Base-by-base conservation (phyloP, 2,797 vertebrate species). In the Pangasius larnaudii region DNA sequence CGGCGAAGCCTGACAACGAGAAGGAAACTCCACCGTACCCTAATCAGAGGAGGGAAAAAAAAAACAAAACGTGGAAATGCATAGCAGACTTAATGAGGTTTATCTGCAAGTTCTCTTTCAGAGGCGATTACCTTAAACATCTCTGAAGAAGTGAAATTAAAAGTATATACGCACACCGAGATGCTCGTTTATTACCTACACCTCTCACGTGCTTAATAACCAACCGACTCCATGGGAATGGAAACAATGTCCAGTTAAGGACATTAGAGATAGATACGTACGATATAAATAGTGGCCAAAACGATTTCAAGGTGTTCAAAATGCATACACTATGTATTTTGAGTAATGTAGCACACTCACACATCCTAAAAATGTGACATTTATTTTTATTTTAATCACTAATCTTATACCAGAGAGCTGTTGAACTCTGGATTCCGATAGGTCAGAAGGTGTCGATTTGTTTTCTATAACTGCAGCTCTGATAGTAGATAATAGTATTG, bases 1-100 rank as follows among this genome's bases (percentile, higher is more conserved):
- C 72, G 61, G 59, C 71, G 83, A 74, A 71, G 85, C 63, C 51
- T 71, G 75, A 85, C 85, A 86, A 90, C 85, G 74, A 86, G 80
- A 58, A 75, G 84, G 65, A 81, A 86, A 74, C 82, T 85, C 81
- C 74, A 3, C 5, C 4, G 49, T 74, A 84, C 27, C 13, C 24
- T 69, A 74, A 83, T 86, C 87, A 86, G 36, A 78, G 36, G 18
- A n/a, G 81, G 18, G 63, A n/a, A n/a, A n/a, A 49, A 22, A 24
- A 16, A 42, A 36, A 36, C 16, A 39, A 71, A 80, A 80, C 0
- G 5, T 86, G 18, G 59, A 85, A 72, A 87, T 72, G 72, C 72
- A 82, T 56, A 53, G 22, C 24, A 10, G 65, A 80, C 51, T 30
- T 46, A 30, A 71, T 88, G 18, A 49, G 39, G 49, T 56, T 30